Base-by-base conservation (phyloP, 2,888 invertebrate species). In the Acronicta leporina region DNA sequence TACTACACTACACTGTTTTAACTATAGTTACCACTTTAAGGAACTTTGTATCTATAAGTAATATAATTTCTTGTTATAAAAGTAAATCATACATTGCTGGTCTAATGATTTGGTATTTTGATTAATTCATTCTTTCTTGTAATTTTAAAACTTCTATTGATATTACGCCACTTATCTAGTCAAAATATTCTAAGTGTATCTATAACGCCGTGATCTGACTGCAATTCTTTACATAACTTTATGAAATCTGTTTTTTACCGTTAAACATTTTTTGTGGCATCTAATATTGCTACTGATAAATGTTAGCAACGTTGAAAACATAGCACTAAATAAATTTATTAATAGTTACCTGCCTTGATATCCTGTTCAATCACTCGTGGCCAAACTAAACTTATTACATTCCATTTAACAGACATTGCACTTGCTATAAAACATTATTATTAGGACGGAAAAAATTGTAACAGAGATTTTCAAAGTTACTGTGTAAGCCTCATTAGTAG, bases 311-410 rank as follows among this genome's bases (percentile, higher is more conserved):
- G 43, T 41, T 33, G 43, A 63, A 42, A 63, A 57, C 55, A 41
- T 27, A 27, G 52, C 52, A 40, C 38, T 27, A 35, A 44, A 69
- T 42, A 42, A 9, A 64, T 47, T 59, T 27, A 62, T 68, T 30
- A 61, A 63, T 66, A 72, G 69, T 66, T 63, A 69, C 53, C 63
- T 60, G 44, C 68, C 75, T 73, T 66, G 66, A 62, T 66, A 75
- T 73, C 73, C 66, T 69, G 69, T 63, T 73, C 50, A 57, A 44
- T 54, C 20, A 15, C 41, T 59, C 16, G 41, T 47, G 40, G 20
- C 49, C 57, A 51, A 60, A 62, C 49, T 49, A 13, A 63, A 65
- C 56, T 59, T 58, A 52, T 49, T 44, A 66, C 60, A 64, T 63
- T 55, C 46, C 43, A 49, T 62, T 63, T 43, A 65, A 53, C 52